These are phyloP conservation scores for Choreutis nemorana DNA, from an alignment of 2,888 invertebrate genomes.

Conservation along the genomic window DNA sequence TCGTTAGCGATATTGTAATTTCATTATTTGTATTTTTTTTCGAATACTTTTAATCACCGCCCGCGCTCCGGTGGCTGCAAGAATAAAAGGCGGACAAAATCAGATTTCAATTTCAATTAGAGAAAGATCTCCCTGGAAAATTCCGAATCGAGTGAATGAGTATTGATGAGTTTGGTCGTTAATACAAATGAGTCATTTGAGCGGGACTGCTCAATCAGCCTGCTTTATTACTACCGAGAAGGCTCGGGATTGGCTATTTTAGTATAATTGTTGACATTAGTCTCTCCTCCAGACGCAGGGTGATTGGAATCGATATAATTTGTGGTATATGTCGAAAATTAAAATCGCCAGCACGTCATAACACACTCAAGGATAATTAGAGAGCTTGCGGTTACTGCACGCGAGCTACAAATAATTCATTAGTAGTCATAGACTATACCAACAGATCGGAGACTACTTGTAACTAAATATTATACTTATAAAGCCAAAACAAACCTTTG, in stretches of 20 bases:
- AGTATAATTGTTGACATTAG: too few relatives aligned
- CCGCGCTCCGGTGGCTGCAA: conserved; percentile 32
- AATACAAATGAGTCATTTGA: conserved; percentile 54
- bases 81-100: conserved; percentile 46
- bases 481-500: too few relatives aligned
- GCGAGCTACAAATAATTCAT: conserved; percentile 62
- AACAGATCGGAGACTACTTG: too few relatives aligned
- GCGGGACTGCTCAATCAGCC: conserved; percentile 35
- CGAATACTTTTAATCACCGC: conserved; percentile 64
- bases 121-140: conserved; percentile 53
- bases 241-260: too few relatives aligned
- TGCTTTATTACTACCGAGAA: conserved; percentile 29
- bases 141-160: conserved; percentile 48
- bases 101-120: conserved; percentile 67
- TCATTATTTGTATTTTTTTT: conserved; percentile 67
- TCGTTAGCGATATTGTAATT: conserved; percentile 69
- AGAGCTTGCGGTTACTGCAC: conserved; percentile 33
- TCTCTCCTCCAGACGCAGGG: too few relatives aligned
- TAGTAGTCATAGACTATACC: too few relatives aligned
- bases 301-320: conserved; percentile 3
- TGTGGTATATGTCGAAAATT: conserved; percentile 4
- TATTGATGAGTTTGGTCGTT: conserved; percentile 59
- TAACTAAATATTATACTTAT: too few relatives aligned
- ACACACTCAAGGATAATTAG: conserved; percentile 36
- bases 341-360: conserved; percentile 27